Evolutionary conservation across 1,140 invertebrate genomes (phyloP).

Genomic region (Lamellibrachia luymesi): DNA sequence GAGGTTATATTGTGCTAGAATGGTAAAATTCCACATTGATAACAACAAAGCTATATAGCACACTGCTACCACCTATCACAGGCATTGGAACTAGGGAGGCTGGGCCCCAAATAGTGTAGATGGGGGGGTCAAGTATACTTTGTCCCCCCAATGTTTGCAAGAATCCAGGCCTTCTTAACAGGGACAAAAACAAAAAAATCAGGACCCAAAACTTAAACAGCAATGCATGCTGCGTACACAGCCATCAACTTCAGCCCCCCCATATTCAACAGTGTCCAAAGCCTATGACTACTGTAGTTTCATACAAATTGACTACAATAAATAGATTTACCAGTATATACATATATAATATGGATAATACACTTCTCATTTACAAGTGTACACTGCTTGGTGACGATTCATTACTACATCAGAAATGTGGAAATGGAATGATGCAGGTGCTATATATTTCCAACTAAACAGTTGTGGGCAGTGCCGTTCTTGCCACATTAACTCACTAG

Average conservation of each 20-base stretch:
- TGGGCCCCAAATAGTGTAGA: too few relatives aligned
- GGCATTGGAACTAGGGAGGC: too few relatives aligned
- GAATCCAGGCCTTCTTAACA: too few relatives aligned
- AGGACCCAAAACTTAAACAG: too few relatives aligned
- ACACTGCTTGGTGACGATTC: background rate
- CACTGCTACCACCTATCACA: background rate
- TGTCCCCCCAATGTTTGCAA: too few relatives aligned
- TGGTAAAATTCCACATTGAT: background rate
- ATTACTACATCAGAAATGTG: background rate
- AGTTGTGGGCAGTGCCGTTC: background rate
- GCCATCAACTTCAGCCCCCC: too few relatives aligned
- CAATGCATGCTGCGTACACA: too few relatives aligned
- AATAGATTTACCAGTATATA: background rate
- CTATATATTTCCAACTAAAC: too few relatives aligned
- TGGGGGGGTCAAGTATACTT: too few relatives aligned
- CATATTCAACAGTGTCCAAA: too few relatives aligned
- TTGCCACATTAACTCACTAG: background rate
- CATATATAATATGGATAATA: background rate
- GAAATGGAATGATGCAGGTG: background rate
- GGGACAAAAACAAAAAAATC: too few relatives aligned
- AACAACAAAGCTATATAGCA: background rate
- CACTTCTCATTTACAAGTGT: slow-evolving; percentile 1
- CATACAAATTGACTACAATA: background rate
- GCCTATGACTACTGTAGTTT: background rate
- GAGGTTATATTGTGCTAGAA: background rate